These are phyloP conservation scores for Microctonus brassicae DNA, from an alignment of 2,888 invertebrate genomes.

Conservation along the genomic window DNA sequence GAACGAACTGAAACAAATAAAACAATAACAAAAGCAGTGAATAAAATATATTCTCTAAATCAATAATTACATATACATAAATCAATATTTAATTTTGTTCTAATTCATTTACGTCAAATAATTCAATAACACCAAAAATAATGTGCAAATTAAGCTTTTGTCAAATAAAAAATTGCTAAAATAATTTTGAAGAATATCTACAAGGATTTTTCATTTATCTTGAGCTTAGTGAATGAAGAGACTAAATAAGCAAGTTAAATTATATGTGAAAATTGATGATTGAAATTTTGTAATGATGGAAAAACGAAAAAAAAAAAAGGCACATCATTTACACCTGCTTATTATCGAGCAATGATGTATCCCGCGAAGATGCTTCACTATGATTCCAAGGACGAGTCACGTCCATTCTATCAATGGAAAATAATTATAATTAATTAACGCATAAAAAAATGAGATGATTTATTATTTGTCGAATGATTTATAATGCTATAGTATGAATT, in stretches of 20 bases:
- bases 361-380: conserved; percentile 14
- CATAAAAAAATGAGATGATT: conserved; percentile 7
- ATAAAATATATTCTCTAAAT: conserved; percentile 17
- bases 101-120: too few species aligned
- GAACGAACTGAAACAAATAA: conserved; percentile 75
- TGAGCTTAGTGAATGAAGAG: too few species aligned
- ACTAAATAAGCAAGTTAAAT: background rate
- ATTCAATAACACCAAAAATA: too few species aligned
- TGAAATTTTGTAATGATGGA: background rate
- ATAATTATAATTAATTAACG: background rate
- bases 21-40: conserved; percentile 53
- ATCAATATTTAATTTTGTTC: too few species aligned
- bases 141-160: too few species aligned
- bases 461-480: background rate
- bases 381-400: conserved; percentile 8
- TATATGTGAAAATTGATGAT: background rate
- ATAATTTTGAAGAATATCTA: too few species aligned
- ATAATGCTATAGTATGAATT: conserved; percentile 15
- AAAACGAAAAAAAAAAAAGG: background rate
- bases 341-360: conserved; percentile 18
- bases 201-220: too few species aligned
- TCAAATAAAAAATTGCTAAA: too few species aligned
- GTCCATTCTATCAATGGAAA: conserved; percentile 30
- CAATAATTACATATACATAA: background rate
- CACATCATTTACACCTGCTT: conserved; percentile 26